Conservation (phyloP, 1,140 invertebrate genomes). For the Drepana arcuata region DNA sequence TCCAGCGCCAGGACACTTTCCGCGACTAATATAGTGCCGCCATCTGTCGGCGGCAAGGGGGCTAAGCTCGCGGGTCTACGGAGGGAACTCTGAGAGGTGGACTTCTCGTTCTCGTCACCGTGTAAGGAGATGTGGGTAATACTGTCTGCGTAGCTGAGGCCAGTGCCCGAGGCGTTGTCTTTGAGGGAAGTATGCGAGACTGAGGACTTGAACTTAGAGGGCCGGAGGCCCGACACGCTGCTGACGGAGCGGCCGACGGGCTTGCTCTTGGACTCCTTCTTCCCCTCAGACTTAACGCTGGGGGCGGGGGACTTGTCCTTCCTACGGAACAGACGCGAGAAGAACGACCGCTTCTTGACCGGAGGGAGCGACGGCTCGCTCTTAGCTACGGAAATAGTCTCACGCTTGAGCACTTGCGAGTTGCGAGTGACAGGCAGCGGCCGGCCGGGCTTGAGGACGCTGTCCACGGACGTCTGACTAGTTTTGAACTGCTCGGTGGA, state of each 20-base stretch:
- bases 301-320: conserved; percentile 61
- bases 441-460: conserved; percentile 46
- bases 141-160: conserved; percentile 61
- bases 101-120: conserved; percentile 60
- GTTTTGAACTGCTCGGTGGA: conserved; percentile 54
- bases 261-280: conserved; percentile 34
- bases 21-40: conserved; percentile 56
- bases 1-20: conserved; percentile 65
- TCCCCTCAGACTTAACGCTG: conserved; percentile 44
- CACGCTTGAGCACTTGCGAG: conserved; percentile 15
- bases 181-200: conserved; percentile 59
- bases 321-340: conserved; percentile 57
- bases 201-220: conserved; percentile 50
- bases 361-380: conserved; percentile 56
- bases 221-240: conserved; percentile 72
- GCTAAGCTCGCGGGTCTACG: conserved; percentile 26
- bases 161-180: conserved; percentile 48
- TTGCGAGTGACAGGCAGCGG: conserved; percentile 41
- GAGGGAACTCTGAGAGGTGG: conserved; percentile 29
- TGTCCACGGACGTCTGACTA: conserved; percentile 53
- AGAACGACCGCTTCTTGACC: conserved; percentile 62
- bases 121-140: conserved; percentile 76
- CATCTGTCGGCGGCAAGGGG: conserved; percentile 39
- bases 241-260: conserved; percentile 72
- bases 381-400: conserved; percentile 28